Conservation (phyloP, 2,888 invertebrate species). For the Rapana venosa region DNA sequence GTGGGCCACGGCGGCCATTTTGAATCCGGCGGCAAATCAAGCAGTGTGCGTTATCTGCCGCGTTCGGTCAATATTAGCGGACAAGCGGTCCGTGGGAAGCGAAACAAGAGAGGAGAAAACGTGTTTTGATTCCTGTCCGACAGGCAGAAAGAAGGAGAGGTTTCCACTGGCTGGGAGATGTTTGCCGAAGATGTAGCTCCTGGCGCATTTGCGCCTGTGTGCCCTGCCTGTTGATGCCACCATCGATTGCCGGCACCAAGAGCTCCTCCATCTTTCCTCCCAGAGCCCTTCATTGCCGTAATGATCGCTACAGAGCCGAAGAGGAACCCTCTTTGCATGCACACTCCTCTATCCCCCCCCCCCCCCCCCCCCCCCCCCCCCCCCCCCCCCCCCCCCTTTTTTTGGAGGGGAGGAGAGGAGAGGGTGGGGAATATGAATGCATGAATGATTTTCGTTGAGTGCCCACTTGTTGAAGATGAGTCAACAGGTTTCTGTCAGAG, state of each 20-base stretch:
- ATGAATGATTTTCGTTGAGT: constrained; percentile 4
- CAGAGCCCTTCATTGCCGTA: background rate
- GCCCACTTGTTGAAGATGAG: background rate
- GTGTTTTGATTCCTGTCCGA: background rate
- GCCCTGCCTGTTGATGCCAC: background rate
- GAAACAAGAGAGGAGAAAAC: constrained; percentile 22
- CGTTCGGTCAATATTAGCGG: constrained; percentile 16
- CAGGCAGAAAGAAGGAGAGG: constrained; percentile 15
- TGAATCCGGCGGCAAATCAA: background rate
- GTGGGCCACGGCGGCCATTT: background rate
- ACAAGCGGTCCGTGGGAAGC: background rate
- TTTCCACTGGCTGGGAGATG: constrained; percentile 17
- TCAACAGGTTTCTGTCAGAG: no score
- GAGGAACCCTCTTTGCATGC: background rate
- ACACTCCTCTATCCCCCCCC: background rate
- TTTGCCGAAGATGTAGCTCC: constrained; percentile 1
- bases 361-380: background rate
- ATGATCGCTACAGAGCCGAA: background rate
- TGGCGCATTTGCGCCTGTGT: background rate
- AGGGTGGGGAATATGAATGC: background rate
- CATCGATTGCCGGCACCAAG: constrained; percentile 12
- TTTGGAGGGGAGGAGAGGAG: background rate
- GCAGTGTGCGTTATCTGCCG: background rate
- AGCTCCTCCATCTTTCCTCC: background rate
- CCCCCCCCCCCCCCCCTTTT: constrained; percentile 3